Evolutionary conservation across 2,888 invertebrate genomes (phyloP).

Genomic region (Pammene fasciana): DNA sequence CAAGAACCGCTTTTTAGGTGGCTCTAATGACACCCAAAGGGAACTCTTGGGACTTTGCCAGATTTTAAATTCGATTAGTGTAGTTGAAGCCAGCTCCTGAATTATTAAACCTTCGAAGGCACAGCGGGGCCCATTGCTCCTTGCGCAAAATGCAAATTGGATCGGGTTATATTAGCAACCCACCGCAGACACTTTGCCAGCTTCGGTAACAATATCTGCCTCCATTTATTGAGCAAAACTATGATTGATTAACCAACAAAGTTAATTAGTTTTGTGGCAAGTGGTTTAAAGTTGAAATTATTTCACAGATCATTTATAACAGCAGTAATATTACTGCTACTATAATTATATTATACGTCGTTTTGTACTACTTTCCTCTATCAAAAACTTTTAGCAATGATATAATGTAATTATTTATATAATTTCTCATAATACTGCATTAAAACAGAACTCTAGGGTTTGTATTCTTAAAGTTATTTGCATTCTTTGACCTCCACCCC

Average conservation of each 20-base stretch:
- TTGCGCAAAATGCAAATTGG: slow-evolving; percentile 30
- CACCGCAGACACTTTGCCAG: slow-evolving; percentile 17
- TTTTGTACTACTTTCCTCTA: too few species aligned
- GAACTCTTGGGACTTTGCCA: slow-evolving; percentile 4
- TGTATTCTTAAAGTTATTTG: too few species aligned
- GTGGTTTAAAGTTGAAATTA: background rate
- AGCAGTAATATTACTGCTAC: background rate
- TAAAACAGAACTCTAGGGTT: too few species aligned
- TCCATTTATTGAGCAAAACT: slow-evolving; percentile 9
- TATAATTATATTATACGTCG: too few species aligned
- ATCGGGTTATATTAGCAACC: slow-evolving; percentile 23
- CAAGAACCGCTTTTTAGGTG: background rate
- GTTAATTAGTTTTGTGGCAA: slow-evolving; percentile 17
- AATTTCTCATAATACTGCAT: too few species aligned
- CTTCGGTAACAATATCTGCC: slow-evolving; percentile 2
- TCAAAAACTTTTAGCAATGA: too few species aligned
- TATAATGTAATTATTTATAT: too few species aligned
- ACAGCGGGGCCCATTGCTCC: slow-evolving; percentile 6
- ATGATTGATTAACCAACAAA: slow-evolving; percentile 19
- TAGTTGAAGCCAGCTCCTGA: slow-evolving; percentile 26
- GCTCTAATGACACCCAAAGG: slow-evolving; percentile 21
- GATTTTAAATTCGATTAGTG: slow-evolving; percentile 40
- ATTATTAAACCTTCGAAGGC: slow-evolving; percentile 34
- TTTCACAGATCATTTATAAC: background rate
- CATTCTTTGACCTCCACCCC: too few species aligned